These are phyloP conservation scores for Anabas testudineus DNA, from an alignment of 2,797 vertebrate genomes.

Conservation along the genomic window DNA sequence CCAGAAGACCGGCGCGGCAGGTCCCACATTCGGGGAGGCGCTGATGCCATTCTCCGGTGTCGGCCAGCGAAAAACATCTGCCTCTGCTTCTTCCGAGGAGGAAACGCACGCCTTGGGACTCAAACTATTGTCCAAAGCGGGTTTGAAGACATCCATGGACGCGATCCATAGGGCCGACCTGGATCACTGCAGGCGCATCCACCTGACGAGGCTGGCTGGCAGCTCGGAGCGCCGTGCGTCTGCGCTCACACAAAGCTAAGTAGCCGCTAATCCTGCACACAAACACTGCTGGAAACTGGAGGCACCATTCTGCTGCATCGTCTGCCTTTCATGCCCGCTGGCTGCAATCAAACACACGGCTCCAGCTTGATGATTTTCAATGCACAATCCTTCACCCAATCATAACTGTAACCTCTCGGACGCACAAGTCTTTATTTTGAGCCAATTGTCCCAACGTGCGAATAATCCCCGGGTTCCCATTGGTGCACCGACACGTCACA, in stretches of 20 bases:
- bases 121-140: slow-evolving; percentile 85
- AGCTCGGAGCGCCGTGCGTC: slow-evolving; percentile 61
- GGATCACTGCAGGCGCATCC: slow-evolving; percentile 79
- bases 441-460: slow-evolving; percentile 68
- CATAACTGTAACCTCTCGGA: slow-evolving; percentile 47
- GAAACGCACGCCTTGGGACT: slow-evolving; percentile 75
- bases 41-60: slow-evolving; percentile 60
- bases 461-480: slow-evolving; percentile 56
- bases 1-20: slow-evolving; percentile 82
- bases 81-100: slow-evolving; percentile 69
- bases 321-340: slow-evolving; percentile 25
- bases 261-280: slow-evolving; percentile 70
- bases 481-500: slow-evolving; percentile 69
- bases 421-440: slow-evolving; percentile 54
- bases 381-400: slow-evolving; percentile 56
- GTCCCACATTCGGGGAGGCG: slow-evolving; percentile 69
- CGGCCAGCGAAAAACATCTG: slow-evolving; percentile 82
- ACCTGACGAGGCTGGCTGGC: slow-evolving; percentile 73
- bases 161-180: slow-evolving; percentile 92
- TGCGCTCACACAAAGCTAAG: slow-evolving; percentile 55
- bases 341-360: slow-evolving; percentile 32
- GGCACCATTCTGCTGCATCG: slow-evolving; percentile 52
- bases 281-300: slow-evolving; percentile 34
- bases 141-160: slow-evolving; percentile 93
- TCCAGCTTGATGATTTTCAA: slow-evolving; percentile 18